Evolutionary conservation across 2,888 invertebrate genomes (phyloP), one percentile per base, ranked within the genome.

Genomic region (Neoitamus cyanurus): DNA sequence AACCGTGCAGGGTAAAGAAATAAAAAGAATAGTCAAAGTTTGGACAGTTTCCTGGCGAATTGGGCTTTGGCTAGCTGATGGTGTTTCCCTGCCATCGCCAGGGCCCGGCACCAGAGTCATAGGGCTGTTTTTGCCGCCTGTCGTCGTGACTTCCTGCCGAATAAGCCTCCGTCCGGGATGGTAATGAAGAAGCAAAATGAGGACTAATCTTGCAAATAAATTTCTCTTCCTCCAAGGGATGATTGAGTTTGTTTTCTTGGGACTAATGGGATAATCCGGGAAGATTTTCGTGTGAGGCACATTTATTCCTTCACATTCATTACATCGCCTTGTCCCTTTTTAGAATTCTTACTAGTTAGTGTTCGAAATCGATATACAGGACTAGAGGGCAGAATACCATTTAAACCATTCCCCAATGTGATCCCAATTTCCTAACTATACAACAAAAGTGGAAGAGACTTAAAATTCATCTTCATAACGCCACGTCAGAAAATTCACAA

Each of bases 121-220:
- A 15, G 37, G n/a, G 5, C 42, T 25, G 78, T 58, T 48, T 28
- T 78, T 48, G 31, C 31, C 28, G 46, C 11, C 42, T 48, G 46
- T 30, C 31, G 37, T 34, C 9, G 31, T 48, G 78, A 58, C 78
- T 77, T 77, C 36, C 58, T 36, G 78, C 9, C 7, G 48, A 48
- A 48, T 78, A 58, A 58, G 48, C 20, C 36, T 1, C 20, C 31
- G 31, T n/a, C 31, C 6, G 31, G 42, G 15, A 78, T 78, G 78
- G 58, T 30, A 78, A 78, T 78, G 78, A 78, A 78, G 28, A 78
- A 15, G 48, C 28, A 13, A 78, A 78, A 78, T 30, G 78, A 30
- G 78, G 48, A 78, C 48, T 78, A 78, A 48, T 78, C 78, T 48
- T 34, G n/a, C 6, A 78, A 78, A 78, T 78, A 78, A 78, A 78